These are phyloP conservation scores for Daktulosphaira vitifoliae DNA, from an alignment of 1,140 invertebrate genomes.

Conservation along the genomic window DNA sequence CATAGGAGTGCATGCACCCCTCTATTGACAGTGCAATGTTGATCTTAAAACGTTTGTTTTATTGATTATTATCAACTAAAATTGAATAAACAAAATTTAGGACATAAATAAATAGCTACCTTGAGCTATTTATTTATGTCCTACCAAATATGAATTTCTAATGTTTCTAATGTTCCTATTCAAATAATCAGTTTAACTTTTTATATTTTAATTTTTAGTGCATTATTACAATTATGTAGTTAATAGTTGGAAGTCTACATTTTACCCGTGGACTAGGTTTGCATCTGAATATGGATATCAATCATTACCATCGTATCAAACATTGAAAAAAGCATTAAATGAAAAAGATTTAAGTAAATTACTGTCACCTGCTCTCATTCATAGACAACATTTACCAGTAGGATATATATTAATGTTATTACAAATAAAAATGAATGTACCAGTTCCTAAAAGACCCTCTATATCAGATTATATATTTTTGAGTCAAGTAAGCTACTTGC, in stretches of 20 bases:
- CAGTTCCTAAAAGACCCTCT: conserved; percentile 37
- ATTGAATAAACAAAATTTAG: too few species aligned
- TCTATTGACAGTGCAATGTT: too few species aligned
- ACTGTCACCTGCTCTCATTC: conserved; percentile 54
- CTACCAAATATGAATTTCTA: too few species aligned
- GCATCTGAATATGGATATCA: conserved; percentile 94
- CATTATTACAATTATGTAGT: conserved; percentile 85
- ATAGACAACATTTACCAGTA: conserved; percentile 72
- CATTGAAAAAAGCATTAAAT: conserved; percentile 51
- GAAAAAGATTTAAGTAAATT: conserved; percentile 52
- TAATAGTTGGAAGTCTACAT: conserved; percentile 69
- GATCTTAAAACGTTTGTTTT: too few species aligned
- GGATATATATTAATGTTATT: conserved; percentile 56
- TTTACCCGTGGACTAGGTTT: conserved; percentile 74
- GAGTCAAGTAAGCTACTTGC: conserved; percentile 62
- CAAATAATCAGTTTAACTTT: background rate
- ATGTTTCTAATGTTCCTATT: too few species aligned
- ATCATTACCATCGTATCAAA: conserved; percentile 64
- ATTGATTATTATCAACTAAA: too few species aligned
- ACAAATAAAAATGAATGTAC: conserved; percentile 54
- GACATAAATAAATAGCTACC: too few species aligned
- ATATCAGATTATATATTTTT: conserved; percentile 57
- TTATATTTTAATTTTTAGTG: conserved; percentile 59
- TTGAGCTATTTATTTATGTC: too few species aligned
- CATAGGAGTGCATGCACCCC: too few species aligned